These are phyloP conservation scores for Sander vitreus DNA, from an alignment of 2,113 vertebrate species.

Conservation along the genomic window DNA sequence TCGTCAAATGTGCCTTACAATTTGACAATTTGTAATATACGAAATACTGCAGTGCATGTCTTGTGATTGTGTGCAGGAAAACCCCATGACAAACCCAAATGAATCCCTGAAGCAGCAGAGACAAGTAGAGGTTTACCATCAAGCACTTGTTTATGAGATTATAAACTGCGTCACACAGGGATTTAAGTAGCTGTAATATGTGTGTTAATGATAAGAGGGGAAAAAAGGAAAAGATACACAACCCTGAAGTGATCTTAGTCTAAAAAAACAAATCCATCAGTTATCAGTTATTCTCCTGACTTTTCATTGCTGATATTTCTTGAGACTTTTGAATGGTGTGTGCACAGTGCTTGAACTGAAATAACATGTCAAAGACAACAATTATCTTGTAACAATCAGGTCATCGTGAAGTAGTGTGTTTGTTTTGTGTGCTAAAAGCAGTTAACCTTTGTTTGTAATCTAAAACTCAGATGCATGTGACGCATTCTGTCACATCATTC, in stretches of 20 bases:
- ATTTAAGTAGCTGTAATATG: slow-evolving; percentile 39
- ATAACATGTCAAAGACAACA: not conserved
- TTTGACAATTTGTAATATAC: not conserved
- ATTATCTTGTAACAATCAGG: not conserved
- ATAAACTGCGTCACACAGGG: slow-evolving; percentile 54
- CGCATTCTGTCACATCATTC: slow-evolving; percentile 65
- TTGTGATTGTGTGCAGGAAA: not conserved
- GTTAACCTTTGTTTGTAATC: slow-evolving; percentile 77
- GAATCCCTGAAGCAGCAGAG: not conserved
- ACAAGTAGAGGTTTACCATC: slow-evolving; percentile 44
- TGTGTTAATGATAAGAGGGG: slow-evolving; percentile 15
- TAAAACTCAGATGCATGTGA: slow-evolving; percentile 74
- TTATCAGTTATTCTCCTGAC: not conserved
- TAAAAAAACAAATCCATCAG: not conserved
- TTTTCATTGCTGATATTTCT: not conserved
- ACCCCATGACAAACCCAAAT: not conserved
- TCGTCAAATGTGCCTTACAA: not conserved
- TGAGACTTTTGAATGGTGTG: not conserved
- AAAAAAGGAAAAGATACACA: not conserved
- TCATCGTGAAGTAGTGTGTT: not conserved
- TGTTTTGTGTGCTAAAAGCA: slow-evolving; percentile 46
- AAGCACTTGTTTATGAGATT: slow-evolving; percentile 66
- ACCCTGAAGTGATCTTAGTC: not conserved
- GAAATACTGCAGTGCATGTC: not conserved
- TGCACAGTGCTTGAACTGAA: not conserved